Conservation (phyloP, 2,888 invertebrate species). For the Rhingia rostrata region DNA sequence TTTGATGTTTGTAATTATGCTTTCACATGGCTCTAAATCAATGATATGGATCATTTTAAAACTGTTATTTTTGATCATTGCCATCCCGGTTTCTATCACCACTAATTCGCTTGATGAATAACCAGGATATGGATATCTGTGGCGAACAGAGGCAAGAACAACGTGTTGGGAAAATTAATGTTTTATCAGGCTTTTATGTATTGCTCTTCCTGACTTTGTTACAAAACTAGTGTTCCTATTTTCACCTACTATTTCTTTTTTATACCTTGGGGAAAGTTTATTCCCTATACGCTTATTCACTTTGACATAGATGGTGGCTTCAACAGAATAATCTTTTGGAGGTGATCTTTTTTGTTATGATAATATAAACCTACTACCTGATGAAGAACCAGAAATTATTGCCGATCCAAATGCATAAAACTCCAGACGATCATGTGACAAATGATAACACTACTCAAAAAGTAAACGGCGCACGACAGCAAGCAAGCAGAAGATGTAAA, state of each 20-base stretch:
- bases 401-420: too few species aligned
- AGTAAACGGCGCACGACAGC: too few species aligned
- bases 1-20: neutral
- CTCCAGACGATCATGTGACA: too few species aligned
- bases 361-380: too few species aligned
- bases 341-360: too few species aligned
- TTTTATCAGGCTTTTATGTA: neutral
- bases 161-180: too few species aligned
- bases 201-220: neutral
- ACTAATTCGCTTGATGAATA: constrained; percentile 29
- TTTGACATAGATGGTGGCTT: too few species aligned
- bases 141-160: too few species aligned
- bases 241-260: constrained; percentile 8
- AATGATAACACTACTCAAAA: too few species aligned
- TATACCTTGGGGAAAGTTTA: constrained; percentile 3
- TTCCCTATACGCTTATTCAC: neutral
- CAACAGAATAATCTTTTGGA: too few species aligned
- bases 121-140: constrained; percentile 27
- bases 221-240: neutral
- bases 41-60: constrained; percentile 42
- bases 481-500: too few species aligned
- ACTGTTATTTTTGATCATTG: constrained; percentile 16
- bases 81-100: neutral
- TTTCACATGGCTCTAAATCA: constrained; percentile 3
- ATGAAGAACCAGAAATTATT: too few species aligned